Conservation (phyloP, 2,113 vertebrate genomes). For the Brachirus orientalis region DNA sequence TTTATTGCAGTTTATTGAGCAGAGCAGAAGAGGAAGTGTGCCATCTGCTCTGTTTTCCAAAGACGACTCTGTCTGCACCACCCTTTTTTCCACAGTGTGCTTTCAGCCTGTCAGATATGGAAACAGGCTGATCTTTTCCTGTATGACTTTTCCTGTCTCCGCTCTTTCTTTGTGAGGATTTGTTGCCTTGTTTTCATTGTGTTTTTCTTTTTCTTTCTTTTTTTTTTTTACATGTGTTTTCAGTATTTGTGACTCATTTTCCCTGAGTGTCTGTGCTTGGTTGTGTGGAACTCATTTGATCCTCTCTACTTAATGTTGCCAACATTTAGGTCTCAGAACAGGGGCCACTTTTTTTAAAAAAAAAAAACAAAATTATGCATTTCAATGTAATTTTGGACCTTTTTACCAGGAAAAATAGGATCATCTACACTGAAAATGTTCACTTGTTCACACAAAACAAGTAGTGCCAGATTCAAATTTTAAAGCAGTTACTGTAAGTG, state of each 20-base stretch:
- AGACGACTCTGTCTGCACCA: background rate
- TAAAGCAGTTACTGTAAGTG: too few relatives aligned
- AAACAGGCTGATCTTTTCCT: constrained; percentile 45
- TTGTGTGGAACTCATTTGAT: background rate
- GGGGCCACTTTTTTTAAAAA: too few relatives aligned
- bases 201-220: background rate
- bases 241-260: too few relatives aligned
- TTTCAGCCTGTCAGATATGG: constrained; percentile 32
- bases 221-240: too few relatives aligned
- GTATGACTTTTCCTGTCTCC: constrained; percentile 45
- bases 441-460: too few relatives aligned
- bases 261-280: background rate
- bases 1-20: background rate
- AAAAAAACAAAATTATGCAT: too few relatives aligned
- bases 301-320: too few relatives aligned
- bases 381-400: too few relatives aligned
- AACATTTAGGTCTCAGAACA: too few relatives aligned
- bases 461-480: too few relatives aligned
- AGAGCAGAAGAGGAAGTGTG: constrained; percentile 25
- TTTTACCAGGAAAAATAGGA: too few relatives aligned
- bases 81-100: background rate
- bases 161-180: constrained; percentile 26
- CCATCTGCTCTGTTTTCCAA: constrained; percentile 8
- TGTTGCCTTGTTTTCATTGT: background rate
- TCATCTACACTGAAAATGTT: too few relatives aligned